These are phyloP conservation scores for Capricornis sumatraensis DNA, from an alignment of 2,113 vertebrate species.

Conservation along the genomic window DNA sequence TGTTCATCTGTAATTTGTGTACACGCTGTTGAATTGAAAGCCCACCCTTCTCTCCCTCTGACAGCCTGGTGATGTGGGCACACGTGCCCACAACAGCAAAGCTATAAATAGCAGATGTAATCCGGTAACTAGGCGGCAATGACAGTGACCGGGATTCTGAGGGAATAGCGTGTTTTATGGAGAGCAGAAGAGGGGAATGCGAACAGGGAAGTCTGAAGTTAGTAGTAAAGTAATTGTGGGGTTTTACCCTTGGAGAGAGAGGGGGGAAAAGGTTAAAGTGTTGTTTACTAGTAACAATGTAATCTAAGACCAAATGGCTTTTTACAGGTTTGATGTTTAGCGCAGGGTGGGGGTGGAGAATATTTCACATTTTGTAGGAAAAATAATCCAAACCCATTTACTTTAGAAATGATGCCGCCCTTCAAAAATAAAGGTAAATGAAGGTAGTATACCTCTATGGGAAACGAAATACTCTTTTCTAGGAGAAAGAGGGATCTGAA, in stretches of 20 bases:
- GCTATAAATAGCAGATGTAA: slow-evolving; percentile 67
- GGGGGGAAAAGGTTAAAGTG: neutral
- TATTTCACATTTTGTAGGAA: neutral
- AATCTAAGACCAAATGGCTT: slow-evolving; percentile 22
- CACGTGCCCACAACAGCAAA: slow-evolving; percentile 59
- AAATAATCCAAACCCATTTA: neutral
- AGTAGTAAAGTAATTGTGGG: neutral
- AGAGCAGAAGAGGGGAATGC: too few relatives aligned
- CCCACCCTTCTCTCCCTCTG: slow-evolving; percentile 13
- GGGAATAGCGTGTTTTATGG: neutral
- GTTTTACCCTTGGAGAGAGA: neutral
- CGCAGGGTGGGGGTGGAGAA: neutral
- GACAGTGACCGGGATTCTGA: neutral
- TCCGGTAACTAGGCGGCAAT: neutral
- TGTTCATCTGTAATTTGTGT: neutral
- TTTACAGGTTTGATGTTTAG: neutral
- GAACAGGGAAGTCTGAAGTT: neutral
- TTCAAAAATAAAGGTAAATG: neutral
- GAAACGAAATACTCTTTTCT: neutral
- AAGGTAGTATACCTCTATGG: neutral
- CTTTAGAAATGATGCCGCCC: neutral
- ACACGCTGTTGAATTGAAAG: slow-evolving; percentile 23
- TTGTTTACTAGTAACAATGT: slow-evolving; percentile 14
- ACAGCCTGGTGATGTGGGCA: slow-evolving; percentile 52
- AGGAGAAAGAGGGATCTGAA: neutral